phyloP scores from a whole-genome alignment of 2,113 vertebrate genomes.

The Eulemur macaco region DNA sequence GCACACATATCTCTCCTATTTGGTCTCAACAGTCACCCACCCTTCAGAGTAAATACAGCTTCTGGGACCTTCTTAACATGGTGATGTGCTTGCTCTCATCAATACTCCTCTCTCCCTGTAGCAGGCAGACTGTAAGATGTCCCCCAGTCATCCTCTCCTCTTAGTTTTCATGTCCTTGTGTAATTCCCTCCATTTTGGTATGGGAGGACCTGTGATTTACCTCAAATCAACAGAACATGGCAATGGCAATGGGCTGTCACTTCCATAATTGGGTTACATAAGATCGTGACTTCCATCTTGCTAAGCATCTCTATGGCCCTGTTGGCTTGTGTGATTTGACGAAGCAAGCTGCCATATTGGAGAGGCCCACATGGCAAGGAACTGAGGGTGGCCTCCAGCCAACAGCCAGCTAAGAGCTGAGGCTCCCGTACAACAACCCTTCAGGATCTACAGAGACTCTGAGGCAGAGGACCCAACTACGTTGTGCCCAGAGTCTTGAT shows the following conservation, averaged over 20 bases:
- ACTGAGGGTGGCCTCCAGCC: too few relatives aligned
- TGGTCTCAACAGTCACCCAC: background rate
- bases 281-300: background rate
- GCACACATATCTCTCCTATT: background rate
- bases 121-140: background rate
- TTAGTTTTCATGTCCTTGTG: background rate
- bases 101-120: background rate
- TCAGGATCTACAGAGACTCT: background rate
- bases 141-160: background rate
- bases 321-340: background rate
- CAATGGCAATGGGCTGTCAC: background rate
- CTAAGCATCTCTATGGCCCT: background rate
- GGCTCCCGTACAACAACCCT: background rate
- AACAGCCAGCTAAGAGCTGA: background rate
- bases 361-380: background rate
- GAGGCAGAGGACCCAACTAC: background rate
- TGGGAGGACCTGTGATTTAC: background rate
- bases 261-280: background rate
- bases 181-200: background rate
- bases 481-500: background rate
- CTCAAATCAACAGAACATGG: background rate
- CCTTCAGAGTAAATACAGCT: background rate
- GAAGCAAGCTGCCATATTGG: background rate
- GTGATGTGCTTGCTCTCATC: background rate
- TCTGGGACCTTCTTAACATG: background rate